Conservation (phyloP, 2,797 vertebrate species). For the Carapus acus region DNA sequence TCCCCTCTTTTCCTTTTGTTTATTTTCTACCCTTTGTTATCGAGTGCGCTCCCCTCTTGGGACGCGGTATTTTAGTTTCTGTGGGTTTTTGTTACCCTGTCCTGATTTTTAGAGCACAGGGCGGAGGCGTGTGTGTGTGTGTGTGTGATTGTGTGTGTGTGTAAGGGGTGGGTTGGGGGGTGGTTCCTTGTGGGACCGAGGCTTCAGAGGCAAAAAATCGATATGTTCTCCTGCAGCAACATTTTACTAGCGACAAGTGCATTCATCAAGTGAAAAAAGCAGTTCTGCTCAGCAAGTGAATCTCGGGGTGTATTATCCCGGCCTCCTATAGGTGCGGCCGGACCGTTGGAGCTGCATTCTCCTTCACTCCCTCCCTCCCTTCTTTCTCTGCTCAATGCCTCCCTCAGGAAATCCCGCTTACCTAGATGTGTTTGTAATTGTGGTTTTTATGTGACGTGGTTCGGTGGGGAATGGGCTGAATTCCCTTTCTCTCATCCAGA, state of each 20-base stretch:
- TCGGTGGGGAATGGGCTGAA: slow-evolving; percentile 29
- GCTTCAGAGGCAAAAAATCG: slow-evolving; percentile 50
- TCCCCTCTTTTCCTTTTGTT: slow-evolving; percentile 3
- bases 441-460: slow-evolving; percentile 17
- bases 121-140: too few relatives aligned
- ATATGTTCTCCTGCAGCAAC: slow-evolving; percentile 47
- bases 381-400: slow-evolving; percentile 20
- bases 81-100: slow-evolving; percentile 39
- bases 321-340: too few relatives aligned
- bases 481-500: slow-evolving; percentile 13
- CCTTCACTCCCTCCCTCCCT: slow-evolving; percentile 2
- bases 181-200: slow-evolving; percentile 36
- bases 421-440: slow-evolving; percentile 24
- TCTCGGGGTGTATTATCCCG: slow-evolving; percentile 24
- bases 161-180: too few relatives aligned
- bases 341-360: slow-evolving; percentile 2
- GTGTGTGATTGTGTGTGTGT: too few relatives aligned
- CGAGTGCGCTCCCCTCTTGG: slow-evolving; percentile 34
- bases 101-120: slow-evolving; percentile 44
- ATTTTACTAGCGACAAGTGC: slow-evolving; percentile 50
- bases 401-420: slow-evolving; percentile 29
- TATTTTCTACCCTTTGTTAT: slow-evolving; percentile 29
- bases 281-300: slow-evolving; percentile 20
- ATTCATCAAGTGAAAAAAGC: slow-evolving; percentile 53
- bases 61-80: slow-evolving; percentile 24